Evolutionary conservation across 2,113 vertebrate species (phyloP).

Genomic region (Salminus brasiliensis): DNA sequence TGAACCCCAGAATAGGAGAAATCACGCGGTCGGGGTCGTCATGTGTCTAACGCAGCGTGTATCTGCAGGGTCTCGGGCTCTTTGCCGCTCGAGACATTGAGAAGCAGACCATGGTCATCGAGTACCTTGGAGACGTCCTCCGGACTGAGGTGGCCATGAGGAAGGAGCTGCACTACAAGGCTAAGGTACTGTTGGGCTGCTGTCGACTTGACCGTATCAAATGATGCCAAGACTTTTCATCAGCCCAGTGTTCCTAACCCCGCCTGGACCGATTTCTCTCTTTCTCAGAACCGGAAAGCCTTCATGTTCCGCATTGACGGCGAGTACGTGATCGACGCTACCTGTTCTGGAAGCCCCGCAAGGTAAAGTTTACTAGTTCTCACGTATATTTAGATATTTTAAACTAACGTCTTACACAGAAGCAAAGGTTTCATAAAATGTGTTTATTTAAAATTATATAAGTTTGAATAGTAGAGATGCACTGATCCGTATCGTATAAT

Average conservation of each 20-base stretch:
- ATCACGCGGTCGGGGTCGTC: background rate
- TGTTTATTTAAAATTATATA: no score
- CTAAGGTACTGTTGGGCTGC: slow-evolving; percentile 77
- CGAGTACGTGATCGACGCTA: slow-evolving; percentile 93
- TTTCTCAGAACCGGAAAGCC: slow-evolving; percentile 86
- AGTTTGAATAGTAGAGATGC: no score
- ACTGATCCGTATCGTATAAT: no score
- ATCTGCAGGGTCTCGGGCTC: slow-evolving; percentile 89
- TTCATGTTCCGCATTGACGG: slow-evolving; percentile 98
- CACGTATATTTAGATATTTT: no score
- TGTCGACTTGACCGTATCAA: background rate
- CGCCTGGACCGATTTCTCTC: slow-evolving; percentile 5
- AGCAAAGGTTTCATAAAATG: no score
- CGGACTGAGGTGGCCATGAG: slow-evolving; percentile 94
- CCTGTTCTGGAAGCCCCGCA: slow-evolving; percentile 88
- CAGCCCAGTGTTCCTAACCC: background rate
- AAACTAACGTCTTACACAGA: no score
- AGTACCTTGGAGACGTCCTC: slow-evolving; percentile 94
- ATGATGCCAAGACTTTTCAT: background rate
- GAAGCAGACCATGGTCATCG: slow-evolving; percentile 99
- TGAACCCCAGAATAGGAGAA: background rate
- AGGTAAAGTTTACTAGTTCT: no score
- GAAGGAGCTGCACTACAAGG: slow-evolving; percentile 90
- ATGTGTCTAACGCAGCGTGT: slow-evolving; percentile 1
- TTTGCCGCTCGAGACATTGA: slow-evolving; percentile 96